phyloP scores from a whole-genome alignment of 2,888 invertebrate genomes.

The Neelides folsomi region DNA sequence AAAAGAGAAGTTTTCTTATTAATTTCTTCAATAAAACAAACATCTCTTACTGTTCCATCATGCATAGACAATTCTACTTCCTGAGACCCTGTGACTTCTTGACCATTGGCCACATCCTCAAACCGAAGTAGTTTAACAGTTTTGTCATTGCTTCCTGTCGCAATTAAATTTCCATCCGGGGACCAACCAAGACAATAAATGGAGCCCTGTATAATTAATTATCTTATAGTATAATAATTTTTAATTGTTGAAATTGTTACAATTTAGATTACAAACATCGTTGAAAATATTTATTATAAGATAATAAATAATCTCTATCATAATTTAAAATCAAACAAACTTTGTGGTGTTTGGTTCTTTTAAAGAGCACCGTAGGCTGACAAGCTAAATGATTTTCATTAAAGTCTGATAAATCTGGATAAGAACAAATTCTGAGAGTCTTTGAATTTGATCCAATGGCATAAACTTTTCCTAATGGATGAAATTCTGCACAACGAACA shows the following conservation, averaged over 20 bases:
- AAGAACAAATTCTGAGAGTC: slow-evolving; percentile 87
- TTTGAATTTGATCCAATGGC: slow-evolving; percentile 98
- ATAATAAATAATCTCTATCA: too few species aligned
- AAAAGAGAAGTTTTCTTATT: slow-evolving; percentile 78
- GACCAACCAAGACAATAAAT: slow-evolving; percentile 98
- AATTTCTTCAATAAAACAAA: slow-evolving; percentile 91
- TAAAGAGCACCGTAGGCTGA: slow-evolving; percentile 83
- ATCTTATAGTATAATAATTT: too few species aligned
- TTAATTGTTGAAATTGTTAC: too few species aligned
- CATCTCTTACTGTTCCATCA: slow-evolving; percentile 92
- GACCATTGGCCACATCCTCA: slow-evolving; percentile 72
- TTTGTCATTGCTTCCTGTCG: slow-evolving; percentile 98
- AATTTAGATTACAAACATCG: too few species aligned
- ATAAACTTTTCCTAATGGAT: slow-evolving; percentile 87
- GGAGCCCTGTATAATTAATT: too few species aligned
- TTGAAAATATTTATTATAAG: too few species aligned
- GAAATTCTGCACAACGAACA: slow-evolving; percentile 92
- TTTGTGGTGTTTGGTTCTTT: slow-evolving; percentile 93
- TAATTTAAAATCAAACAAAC: too few species aligned
- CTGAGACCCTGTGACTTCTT: slow-evolving; percentile 46
- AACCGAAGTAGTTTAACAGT: slow-evolving; percentile 91
- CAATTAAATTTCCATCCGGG: slow-evolving; percentile 85
- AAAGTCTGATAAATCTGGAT: slow-evolving; percentile 75
- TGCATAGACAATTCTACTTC: slow-evolving; percentile 92
- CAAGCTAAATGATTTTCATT: slow-evolving; percentile 58